phyloP scores from a whole-genome alignment of 2,113 vertebrate species.

The Dunckerocampus dactyliophorus region DNA sequence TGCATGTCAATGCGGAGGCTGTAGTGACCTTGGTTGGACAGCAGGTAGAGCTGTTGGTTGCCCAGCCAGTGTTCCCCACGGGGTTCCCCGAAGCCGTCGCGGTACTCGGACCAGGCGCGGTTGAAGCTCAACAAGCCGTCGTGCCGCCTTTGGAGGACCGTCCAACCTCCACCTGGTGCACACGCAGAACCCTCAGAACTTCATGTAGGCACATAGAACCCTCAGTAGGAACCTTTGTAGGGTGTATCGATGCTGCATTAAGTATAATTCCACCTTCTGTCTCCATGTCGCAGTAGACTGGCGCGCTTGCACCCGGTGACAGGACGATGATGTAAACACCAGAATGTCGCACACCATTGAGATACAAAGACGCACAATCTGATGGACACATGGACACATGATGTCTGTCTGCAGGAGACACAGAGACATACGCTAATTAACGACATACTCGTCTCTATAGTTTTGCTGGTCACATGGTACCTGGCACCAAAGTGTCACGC shows the following conservation, averaged over 20 bases:
- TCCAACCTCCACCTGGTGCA: conserved; percentile 80
- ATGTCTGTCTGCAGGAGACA: conserved; percentile 28
- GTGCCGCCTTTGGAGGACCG: conserved; percentile 75
- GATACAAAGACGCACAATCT: conserved; percentile 66
- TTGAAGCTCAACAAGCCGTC: conserved; percentile 79
- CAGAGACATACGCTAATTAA: background rate
- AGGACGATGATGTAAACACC: conserved; percentile 77
- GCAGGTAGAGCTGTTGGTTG: conserved; percentile 76
- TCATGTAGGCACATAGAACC: background rate
- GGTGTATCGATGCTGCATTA: too few species aligned
- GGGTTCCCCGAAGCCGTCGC: conserved; percentile 76
- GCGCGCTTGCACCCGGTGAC: conserved; percentile 47
- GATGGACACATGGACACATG: conserved; percentile 68
- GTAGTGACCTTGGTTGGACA: conserved; percentile 76
- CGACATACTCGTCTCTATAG: background rate
- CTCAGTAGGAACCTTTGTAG: background rate
- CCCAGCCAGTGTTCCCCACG: conserved; percentile 80
- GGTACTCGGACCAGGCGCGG: conserved; percentile 78
- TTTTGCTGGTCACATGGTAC: conserved; percentile 17
- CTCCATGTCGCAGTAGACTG: conserved; percentile 83
- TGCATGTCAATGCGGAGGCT: conserved; percentile 78
- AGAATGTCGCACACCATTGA: conserved; percentile 70
- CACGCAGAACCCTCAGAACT: background rate
- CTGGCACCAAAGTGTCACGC: conserved; percentile 31
- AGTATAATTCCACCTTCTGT: conserved; percentile 68